phyloP scores from a whole-genome alignment of 2,888 invertebrate species.

The Magallana nippona region DNA sequence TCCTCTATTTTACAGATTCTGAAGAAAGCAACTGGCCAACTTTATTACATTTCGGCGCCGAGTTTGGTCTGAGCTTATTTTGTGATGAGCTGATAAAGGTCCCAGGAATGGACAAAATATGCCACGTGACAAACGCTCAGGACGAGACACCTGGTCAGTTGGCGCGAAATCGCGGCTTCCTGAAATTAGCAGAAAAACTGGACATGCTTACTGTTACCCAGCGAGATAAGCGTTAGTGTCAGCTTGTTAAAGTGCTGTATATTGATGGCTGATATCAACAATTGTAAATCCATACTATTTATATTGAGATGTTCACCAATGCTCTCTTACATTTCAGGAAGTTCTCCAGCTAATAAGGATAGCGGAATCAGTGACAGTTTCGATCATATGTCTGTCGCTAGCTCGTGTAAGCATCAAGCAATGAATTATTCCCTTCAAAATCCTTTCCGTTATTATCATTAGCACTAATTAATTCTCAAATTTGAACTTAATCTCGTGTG shows the following conservation, averaged over 20 bases:
- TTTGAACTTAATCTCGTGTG: background rate
- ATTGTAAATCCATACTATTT: background rate
- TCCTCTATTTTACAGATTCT: constrained; percentile 17
- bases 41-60: constrained; percentile 46
- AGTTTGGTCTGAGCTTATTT: constrained; percentile 39
- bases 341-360: constrained; percentile 47
- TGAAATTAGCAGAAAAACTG: constrained; percentile 25
- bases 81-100: constrained; percentile 44
- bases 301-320: background rate
- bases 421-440: no score
- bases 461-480: background rate
- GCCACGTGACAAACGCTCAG: constrained; percentile 21
- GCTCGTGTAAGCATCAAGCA: background rate
- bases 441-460: no score
- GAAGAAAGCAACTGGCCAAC: constrained; percentile 46
- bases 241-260: background rate
- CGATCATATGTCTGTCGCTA: background rate
- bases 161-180: constrained; percentile 38
- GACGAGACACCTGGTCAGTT: constrained; percentile 41
- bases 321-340: constrained; percentile 36
- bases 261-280: background rate
- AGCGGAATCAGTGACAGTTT: constrained; percentile 40
- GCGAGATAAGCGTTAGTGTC: constrained; percentile 30
- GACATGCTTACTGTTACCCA: constrained; percentile 25
- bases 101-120: constrained; percentile 37